Conservation (phyloP, 2,113 vertebrate species). For the Tinamus guttatus region DNA sequence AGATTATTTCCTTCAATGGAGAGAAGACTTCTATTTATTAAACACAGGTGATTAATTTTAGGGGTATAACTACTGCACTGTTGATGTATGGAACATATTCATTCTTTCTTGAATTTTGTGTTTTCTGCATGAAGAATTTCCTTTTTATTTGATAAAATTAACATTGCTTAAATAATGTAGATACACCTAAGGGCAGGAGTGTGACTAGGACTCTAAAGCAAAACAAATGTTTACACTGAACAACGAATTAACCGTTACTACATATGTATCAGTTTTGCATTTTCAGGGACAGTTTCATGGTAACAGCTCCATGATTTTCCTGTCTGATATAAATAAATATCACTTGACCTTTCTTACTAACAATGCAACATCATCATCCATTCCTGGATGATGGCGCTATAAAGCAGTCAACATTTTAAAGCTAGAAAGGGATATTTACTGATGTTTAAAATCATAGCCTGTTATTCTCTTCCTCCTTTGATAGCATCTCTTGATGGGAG, state of each 20-base stretch:
- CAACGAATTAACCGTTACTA: not conserved
- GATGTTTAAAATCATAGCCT: not conserved
- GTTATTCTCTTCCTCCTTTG: not conserved
- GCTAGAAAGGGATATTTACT: not conserved
- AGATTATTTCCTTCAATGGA: not conserved
- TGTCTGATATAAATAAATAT: slow-evolving; percentile 48
- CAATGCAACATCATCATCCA: not conserved
- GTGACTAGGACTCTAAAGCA: not conserved
- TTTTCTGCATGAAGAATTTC: not conserved
- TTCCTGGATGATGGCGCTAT: not conserved
- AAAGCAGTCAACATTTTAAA: slow-evolving; percentile 2
- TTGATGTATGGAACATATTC: not conserved
- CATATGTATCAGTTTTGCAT: slow-evolving; percentile 10
- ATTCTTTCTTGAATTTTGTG: not conserved
- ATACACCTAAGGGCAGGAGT: not conserved
- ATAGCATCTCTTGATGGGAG: not conserved
- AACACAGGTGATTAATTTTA: not conserved
- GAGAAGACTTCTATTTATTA: not conserved
- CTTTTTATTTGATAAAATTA: not conserved
- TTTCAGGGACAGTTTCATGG: not conserved
- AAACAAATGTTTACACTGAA: not conserved
- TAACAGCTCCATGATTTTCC: slow-evolving; percentile 31
- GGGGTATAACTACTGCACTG: not conserved
- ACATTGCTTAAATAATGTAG: not conserved
- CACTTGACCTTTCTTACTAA: slow-evolving; percentile 44